phyloP scores from a whole-genome alignment of 2,113 vertebrate species.

The Vidua macroura region DNA sequence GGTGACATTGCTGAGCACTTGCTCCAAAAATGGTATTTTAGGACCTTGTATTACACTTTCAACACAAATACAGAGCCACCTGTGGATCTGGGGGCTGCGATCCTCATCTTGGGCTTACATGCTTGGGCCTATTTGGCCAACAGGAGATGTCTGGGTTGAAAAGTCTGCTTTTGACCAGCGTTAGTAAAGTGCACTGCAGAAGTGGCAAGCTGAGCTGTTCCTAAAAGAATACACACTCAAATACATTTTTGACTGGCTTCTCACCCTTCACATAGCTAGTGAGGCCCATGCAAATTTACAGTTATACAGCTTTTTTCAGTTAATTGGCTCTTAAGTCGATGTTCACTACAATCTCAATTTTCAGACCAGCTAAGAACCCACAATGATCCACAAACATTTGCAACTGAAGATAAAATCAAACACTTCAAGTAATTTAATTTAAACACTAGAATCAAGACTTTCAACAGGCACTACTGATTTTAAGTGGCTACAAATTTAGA shows the following conservation, averaged over 20 bases:
- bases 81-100: not conserved
- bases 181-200: not conserved
- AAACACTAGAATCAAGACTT: not conserved
- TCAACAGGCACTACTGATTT: not conserved
- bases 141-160: not conserved
- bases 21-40: not conserved
- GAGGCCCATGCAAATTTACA: not conserved
- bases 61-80: not conserved
- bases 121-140: not conserved
- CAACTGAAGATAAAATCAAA: not conserved
- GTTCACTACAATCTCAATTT: not conserved
- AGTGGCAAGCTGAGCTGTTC: not conserved
- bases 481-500: not conserved
- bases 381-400: not conserved
- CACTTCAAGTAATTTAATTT: not conserved
- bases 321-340: not conserved
- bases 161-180: slow-evolving; percentile 4
- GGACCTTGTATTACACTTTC: not conserved
- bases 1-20: not conserved
- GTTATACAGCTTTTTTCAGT: not conserved
- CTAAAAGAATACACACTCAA: not conserved
- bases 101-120: not conserved
- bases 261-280: not conserved
- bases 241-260: not conserved
- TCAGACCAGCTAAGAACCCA: not conserved